These are phyloP conservation scores for Lindbergichthys nudifrons DNA, from an alignment of 2,797 vertebrate species.

Conservation along the genomic window DNA sequence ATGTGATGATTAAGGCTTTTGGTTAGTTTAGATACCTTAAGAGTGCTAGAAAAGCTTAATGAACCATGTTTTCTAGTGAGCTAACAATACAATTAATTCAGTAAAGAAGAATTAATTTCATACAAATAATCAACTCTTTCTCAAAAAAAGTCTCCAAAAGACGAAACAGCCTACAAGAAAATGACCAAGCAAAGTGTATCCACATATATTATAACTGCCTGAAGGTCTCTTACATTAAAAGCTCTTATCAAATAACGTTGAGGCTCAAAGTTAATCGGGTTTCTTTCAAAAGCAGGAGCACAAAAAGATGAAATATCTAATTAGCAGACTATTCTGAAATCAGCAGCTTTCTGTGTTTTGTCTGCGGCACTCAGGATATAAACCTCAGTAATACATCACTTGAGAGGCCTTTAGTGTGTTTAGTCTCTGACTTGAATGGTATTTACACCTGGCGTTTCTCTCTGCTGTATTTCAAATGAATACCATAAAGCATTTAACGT, in stretches of 20 bases:
- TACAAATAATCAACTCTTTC: neutral
- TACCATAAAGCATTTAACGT: neutral
- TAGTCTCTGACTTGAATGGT: neutral
- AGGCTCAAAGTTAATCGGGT: neutral
- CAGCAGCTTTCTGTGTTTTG: constrained; percentile 11
- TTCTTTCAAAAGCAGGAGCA: neutral
- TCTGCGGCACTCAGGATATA: constrained; percentile 1
- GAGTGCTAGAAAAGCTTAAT: too few species aligned
- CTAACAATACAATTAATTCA: neutral
- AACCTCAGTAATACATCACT: neutral
- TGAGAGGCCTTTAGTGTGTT: neutral
- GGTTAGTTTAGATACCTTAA: too few species aligned
- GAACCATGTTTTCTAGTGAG: too few species aligned
- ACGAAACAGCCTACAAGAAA: neutral
- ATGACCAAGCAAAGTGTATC: too few species aligned
- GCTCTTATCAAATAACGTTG: neutral
- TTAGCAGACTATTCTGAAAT: neutral
- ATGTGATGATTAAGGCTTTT: too few species aligned
- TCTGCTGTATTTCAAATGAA: constrained; percentile 1
- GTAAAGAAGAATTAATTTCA: neutral
- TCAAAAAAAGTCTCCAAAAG: neutral
- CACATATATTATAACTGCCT: neutral
- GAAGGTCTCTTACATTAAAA: neutral
- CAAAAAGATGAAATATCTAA: neutral
- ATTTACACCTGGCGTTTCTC: neutral